Evolutionary conservation across 2,888 invertebrate genomes (phyloP).

Genomic region (Archaeoteleia sp.): DNA sequence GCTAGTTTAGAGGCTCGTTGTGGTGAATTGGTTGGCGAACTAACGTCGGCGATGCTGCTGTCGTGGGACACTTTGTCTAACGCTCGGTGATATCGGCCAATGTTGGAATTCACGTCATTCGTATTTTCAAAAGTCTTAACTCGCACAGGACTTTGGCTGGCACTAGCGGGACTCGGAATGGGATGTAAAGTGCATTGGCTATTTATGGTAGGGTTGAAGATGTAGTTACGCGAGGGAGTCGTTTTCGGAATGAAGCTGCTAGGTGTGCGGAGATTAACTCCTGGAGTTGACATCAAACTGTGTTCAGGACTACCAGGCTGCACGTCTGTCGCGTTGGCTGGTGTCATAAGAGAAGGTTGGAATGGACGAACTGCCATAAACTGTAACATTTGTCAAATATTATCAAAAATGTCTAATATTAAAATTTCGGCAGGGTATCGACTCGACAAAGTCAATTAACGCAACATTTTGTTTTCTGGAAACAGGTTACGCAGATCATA

Average conservation of each 20-base stretch:
- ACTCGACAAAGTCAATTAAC: no score
- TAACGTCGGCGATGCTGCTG: slow-evolving; percentile 46
- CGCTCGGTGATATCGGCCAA: slow-evolving; percentile 58
- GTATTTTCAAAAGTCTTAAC: slow-evolving; percentile 34
- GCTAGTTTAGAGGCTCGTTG: no score
- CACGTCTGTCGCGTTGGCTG: slow-evolving; percentile 66
- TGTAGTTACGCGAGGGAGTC: slow-evolving; percentile 10
- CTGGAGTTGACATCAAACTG: slow-evolving; percentile 31
- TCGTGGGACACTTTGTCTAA: slow-evolving; percentile 54
- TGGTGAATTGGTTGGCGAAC: not conserved
- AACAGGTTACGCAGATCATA: no score
- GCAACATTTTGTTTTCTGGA: no score
- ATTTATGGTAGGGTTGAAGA: not conserved
- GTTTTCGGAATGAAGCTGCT: slow-evolving; percentile 67
- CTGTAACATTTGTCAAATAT: slow-evolving; percentile 50
- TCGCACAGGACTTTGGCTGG: slow-evolving; percentile 11
- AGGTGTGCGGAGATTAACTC: slow-evolving; percentile 70
- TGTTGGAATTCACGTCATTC: slow-evolving; percentile 39
- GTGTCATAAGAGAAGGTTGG: slow-evolving; percentile 63
- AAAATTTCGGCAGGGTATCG: no score
- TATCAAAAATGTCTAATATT: no score
- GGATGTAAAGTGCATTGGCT: slow-evolving; percentile 2
- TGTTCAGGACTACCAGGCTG: slow-evolving; percentile 64
- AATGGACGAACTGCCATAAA: slow-evolving; percentile 66
- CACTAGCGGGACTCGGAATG: not conserved